Evolutionary conservation across 2,797 vertebrate species (phyloP).

Genomic region (Poecilia wingei): DNA sequence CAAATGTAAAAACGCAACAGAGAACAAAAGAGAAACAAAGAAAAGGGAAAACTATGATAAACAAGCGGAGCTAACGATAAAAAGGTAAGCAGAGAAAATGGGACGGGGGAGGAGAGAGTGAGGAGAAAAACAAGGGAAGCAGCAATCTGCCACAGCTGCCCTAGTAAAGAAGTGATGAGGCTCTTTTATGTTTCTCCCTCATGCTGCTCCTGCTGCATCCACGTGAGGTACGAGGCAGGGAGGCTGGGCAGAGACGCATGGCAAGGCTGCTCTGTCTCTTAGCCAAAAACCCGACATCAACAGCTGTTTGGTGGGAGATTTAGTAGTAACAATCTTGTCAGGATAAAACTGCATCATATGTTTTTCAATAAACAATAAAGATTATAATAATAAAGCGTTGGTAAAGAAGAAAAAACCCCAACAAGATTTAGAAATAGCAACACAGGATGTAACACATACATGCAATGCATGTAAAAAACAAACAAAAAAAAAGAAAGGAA

Average conservation of each 20-base stretch:
- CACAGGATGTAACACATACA: neutral
- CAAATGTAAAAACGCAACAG: neutral
- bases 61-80: neutral
- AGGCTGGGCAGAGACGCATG: constrained; percentile 30
- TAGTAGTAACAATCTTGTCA: neutral
- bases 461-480: neutral
- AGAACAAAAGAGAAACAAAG: neutral
- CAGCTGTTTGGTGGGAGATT: constrained; percentile 1
- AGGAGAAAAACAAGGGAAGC: constrained; percentile 8
- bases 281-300: constrained; percentile 9
- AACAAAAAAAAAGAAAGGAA: neutral
- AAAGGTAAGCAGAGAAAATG: neutral
- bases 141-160: constrained; percentile 37
- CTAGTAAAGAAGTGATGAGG: constrained; percentile 44
- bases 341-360: neutral
- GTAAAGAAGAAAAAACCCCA: neutral
- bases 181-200: constrained; percentile 48
- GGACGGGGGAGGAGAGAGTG: neutral
- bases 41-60: neutral
- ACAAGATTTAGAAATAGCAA: neutral
- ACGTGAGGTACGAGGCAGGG: constrained; percentile 55
- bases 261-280: constrained; percentile 10
- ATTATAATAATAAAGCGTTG: neutral
- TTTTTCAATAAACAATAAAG: neutral
- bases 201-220: constrained; percentile 62